A percentile compares a stretch with the other conserved stretches of the same genome.
Evolutionary conservation across 2,113 vertebrate genomes (phyloP).

Genomic region (Clarias macrocephalus): DNA sequence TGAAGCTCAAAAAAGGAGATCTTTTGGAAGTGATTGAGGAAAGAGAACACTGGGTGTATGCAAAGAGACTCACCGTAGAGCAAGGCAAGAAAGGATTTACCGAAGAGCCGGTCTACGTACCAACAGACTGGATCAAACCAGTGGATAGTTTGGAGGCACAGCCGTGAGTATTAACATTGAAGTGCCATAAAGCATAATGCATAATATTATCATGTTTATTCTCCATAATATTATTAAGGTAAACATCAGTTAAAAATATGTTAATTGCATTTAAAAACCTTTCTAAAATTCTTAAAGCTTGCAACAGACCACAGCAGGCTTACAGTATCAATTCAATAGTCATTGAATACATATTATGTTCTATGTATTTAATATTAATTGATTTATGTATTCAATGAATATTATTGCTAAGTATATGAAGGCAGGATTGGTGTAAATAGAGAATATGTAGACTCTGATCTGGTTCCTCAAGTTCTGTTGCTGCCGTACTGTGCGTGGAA

Average conservation of each 20-base stretch:
- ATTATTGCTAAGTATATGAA: not conserved
- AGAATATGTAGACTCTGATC: not conserved
- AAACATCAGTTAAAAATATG: not conserved
- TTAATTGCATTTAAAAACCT: not conserved
- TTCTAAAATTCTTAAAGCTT: not conserved
- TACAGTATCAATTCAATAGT: not conserved
- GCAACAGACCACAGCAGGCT: not conserved
- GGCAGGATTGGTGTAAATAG: not conserved
- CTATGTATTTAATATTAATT: no score
- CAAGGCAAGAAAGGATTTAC: not conserved
- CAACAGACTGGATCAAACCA: slow-evolving; percentile 50
- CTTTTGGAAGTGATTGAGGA: slow-evolving; percentile 47
- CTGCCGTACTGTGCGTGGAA: not conserved
- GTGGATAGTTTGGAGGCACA: slow-evolving; percentile 52
- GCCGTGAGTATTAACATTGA: slow-evolving; percentile 52
- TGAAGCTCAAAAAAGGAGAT: slow-evolving; percentile 52
- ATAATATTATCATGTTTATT: not conserved
- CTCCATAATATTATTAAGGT: not conserved
- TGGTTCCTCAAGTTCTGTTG: not conserved
- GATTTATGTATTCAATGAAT: no score
- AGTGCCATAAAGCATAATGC: not conserved
- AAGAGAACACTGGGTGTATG: slow-evolving; percentile 49
- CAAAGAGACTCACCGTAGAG: slow-evolving; percentile 29
- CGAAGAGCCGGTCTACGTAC: slow-evolving; percentile 43
- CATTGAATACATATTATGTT: no score